Base-by-base conservation (phyloP, 2,888 invertebrate genomes). In the Dynastes grantii region DNA sequence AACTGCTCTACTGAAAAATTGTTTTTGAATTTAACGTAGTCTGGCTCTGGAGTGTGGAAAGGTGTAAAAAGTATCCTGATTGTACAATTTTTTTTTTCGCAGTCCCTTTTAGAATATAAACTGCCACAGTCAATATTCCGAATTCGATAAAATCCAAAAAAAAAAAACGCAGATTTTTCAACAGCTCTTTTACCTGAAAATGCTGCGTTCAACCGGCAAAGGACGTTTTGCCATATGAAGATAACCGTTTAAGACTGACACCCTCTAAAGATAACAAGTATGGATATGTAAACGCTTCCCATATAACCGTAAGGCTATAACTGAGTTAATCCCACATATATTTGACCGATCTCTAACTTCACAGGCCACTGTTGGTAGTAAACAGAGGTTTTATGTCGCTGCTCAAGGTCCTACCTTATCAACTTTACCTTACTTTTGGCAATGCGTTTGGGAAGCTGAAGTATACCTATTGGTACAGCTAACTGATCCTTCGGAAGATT, bases 241-340 rank as follows among this genome's bases (percentile, higher is more conserved):
- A 96, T 86, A 97, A 96, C 87, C 89, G 97, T 73, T 94, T 98
- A 51, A 91, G 95, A 80, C 89, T 98, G 29, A 93, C 94, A n/a
- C 95, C 97, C 5, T 92, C 94, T 9, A 94, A 94, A 85, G 92
- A 92, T 83, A 98, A 98, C 89, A 94, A 94, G 76, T 92, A 92
- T 85, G 98, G 98, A 13, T 98, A 98, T 85, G 95, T 98, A 83
- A 98, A 98, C 90, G 97, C 97, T 1, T 97, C 97, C 2, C 95
- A 97, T 85, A 93, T 98, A 80, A 95, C 95, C 84, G 97, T 96
- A 87, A 87, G 86, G 83, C 27, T 49, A 27, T 45, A 29, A 22
- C 5, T 27, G 27, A 13, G 9, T n/a, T n/a, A 8, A 2, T 37
- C 49, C 1, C 2, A n/a, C 4, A 2, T n/a, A 40, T n/a, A 61